These are phyloP conservation scores for honey bee (Apis mellifera) DNA, from an alignment of 1,140 invertebrate species.

Conservation along the genomic window DNA sequence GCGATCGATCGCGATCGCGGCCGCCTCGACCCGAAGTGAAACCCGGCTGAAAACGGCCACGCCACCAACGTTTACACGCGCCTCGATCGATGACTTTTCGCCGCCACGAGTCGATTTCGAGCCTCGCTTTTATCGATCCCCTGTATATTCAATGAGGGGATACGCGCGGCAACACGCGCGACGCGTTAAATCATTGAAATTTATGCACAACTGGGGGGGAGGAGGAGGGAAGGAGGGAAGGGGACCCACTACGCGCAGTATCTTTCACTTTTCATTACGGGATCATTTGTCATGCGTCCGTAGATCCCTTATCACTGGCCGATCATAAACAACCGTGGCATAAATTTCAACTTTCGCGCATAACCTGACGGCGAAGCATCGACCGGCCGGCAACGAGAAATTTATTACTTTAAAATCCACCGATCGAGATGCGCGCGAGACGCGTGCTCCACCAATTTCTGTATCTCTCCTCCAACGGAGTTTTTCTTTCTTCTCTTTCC, in stretches of 20 bases:
- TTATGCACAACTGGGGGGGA: slow-evolving; percentile 74
- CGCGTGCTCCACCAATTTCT: not conserved
- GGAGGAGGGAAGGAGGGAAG: not conserved
- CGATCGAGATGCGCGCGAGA: slow-evolving; percentile 51
- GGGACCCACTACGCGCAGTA: slow-evolving; percentile 73
- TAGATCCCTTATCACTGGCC: slow-evolving; percentile 81
- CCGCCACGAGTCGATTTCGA: slow-evolving; percentile 30
- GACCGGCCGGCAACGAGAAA: slow-evolving; percentile 70
- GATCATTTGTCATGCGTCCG: slow-evolving; percentile 81
- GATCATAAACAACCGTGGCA: slow-evolving; percentile 82
- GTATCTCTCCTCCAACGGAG: not conserved
- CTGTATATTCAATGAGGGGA: slow-evolving; percentile 74
- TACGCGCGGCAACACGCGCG: slow-evolving; percentile 71
- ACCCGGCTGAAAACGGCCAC: not conserved
- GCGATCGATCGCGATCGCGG: not conserved
- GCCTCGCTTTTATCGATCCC: slow-evolving; percentile 76
- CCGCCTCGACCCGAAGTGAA: slow-evolving; percentile 37
- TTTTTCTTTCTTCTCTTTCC: not conserved
- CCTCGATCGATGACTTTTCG: slow-evolving; percentile 65
- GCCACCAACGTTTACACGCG: slow-evolving; percentile 21
- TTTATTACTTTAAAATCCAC: slow-evolving; percentile 80
- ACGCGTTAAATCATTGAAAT: slow-evolving; percentile 82
- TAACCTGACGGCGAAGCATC: slow-evolving; percentile 81
- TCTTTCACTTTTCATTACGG: slow-evolving; percentile 83
- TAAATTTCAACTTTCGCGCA: slow-evolving; percentile 82